Evolutionary conservation across 2,797 vertebrate genomes (phyloP), one percentile per base, ranked within the genome.

Genomic region (Hylomyscus alleni): DNA sequence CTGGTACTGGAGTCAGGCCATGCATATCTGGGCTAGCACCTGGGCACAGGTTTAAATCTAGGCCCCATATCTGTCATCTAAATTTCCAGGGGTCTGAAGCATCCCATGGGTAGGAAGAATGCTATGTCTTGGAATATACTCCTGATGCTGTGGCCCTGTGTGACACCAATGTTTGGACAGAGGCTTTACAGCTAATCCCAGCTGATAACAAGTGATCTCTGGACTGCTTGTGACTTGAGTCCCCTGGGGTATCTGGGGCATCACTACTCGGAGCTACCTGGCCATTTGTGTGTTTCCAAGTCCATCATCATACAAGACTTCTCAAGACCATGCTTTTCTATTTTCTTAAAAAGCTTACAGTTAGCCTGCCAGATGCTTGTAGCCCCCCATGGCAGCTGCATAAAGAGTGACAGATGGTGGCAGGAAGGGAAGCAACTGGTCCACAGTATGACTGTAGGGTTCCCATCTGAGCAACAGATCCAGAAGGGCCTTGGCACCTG

Each of bases 301-400:
- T 20, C 20, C 8, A 10, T 44, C 5, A 34, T 31, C 37, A 20
- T 50, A 24, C 2, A 9, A 22, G 29, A 34, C 17, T 69, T 87
- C 37, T 94, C 80, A 69, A 62, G 56, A 76, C 24, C 2, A 31
- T 29, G 31, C 54, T 75, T 52, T 84, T 40, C 22, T 13, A 62
- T 81, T 87, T 91, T 69, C 82, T 72, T 44, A 52, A 67, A 81
- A 96, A 89, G 44, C 60, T 72, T 5, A 0, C 60, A 40, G 34
- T 87, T 82, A 91, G 9, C 26, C 10, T 69, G 86, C 75, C 86
- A 83, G 89, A 80, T 95, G 93, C 86, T 77, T 40, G 8, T 40
- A 69, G 52, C 56, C 52, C 47, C 52, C 65, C 26, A 0, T 15
- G 1, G 44, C 75, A 0, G 2, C 29, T 22, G 67, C 31, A 12